These are phyloP conservation scores for Gallinago media DNA, from an alignment of 2,113 vertebrate species.

Conservation along the genomic window DNA sequence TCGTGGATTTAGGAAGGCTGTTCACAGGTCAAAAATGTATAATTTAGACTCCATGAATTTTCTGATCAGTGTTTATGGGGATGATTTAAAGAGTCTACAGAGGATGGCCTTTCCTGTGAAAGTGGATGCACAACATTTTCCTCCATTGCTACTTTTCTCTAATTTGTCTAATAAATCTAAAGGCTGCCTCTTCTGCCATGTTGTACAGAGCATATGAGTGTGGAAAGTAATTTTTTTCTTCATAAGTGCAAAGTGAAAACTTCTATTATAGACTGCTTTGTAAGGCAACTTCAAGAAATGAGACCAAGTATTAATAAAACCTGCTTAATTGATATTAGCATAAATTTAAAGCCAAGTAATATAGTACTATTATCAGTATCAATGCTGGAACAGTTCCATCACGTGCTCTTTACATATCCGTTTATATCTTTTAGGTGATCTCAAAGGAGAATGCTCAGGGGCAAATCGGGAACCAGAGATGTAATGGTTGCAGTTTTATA, in stretches of 20 bases:
- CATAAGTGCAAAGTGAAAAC: not conserved
- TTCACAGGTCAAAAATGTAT: not conserved
- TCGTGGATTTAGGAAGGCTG: not conserved
- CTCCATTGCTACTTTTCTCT: not conserved
- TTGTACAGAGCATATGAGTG: not conserved
- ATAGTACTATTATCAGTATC: slow-evolving; percentile 2
- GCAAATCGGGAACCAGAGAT: slow-evolving; percentile 22
- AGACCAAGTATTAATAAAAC: slow-evolving; percentile 4
- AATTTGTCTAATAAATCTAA: not conserved
- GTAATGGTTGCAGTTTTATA: slow-evolving; percentile 10
- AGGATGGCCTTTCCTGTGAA: not conserved
- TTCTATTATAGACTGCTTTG: not conserved
- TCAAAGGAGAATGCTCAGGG: slow-evolving; percentile 25
- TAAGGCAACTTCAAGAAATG: not conserved
- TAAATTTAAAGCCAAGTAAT: slow-evolving; percentile 13
- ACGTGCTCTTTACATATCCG: not conserved
- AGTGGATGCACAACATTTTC: not conserved
- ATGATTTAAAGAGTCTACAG: not conserved
- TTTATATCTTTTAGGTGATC: slow-evolving; percentile 50
- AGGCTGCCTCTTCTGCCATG: not conserved
- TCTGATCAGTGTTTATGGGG: not conserved
- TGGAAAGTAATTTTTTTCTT: not conserved
- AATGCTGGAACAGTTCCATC: slow-evolving; percentile 42
- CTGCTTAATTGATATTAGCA: slow-evolving; percentile 23
- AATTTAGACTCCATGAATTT: not conserved